Conservation (phyloP, 2,888 invertebrate species). For the Polymixis lichenea region DNA sequence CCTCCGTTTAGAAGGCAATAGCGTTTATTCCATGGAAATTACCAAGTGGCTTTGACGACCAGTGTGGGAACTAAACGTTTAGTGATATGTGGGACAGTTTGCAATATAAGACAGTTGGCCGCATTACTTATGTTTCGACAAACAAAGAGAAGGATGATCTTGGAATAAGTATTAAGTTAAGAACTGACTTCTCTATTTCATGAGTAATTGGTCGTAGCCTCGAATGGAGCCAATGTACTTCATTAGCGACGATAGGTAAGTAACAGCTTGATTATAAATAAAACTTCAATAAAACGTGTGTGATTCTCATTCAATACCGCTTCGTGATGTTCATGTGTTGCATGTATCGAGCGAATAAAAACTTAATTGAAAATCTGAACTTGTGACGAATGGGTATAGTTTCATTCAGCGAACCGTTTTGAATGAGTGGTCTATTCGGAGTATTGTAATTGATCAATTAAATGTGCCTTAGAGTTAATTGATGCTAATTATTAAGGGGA, state of each 20-base stretch:
- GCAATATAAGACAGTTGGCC: constrained; percentile 21
- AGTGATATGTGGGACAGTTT: constrained; percentile 23
- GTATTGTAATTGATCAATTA: not conserved
- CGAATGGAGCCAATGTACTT: not conserved
- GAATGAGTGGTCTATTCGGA: not conserved
- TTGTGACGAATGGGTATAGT: constrained; percentile 17
- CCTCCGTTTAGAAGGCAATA: constrained; percentile 29
- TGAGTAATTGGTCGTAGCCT: not conserved
- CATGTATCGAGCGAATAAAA: constrained; percentile 31
- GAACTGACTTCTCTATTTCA: not conserved
- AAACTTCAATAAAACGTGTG: constrained; percentile 23
- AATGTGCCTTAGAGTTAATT: not conserved
- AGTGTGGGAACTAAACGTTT: constrained; percentile 39
- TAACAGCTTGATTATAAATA: not conserved
- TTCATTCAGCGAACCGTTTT: constrained; percentile 11
- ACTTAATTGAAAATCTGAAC: constrained; percentile 44
- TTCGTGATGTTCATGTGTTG: constrained; percentile 28
- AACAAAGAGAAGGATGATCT: not conserved
- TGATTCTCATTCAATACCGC: constrained; percentile 29
- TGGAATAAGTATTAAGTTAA: not conserved
- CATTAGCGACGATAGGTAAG: constrained; percentile 13
- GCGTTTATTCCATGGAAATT: constrained; percentile 13
- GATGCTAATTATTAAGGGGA: not conserved
- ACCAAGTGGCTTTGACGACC: constrained; percentile 10
- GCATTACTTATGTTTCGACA: constrained; percentile 3